phyloP scores from a whole-genome alignment of 1,140 invertebrate species.

The Trigoniulus corallinus region DNA sequence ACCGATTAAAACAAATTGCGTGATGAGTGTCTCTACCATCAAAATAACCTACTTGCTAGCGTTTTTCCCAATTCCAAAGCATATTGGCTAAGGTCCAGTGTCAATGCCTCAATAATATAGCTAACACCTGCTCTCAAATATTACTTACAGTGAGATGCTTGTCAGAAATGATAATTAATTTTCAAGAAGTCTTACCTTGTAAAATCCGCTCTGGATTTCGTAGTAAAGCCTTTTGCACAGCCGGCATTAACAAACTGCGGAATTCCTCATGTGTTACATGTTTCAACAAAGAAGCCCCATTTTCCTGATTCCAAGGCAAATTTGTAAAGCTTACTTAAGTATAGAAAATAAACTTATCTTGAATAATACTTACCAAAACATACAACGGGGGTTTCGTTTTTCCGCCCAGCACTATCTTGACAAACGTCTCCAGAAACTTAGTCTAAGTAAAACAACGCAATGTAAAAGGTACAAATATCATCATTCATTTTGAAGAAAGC shows the following conservation, averaged over 20 bases:
- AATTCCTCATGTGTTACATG: conserved; percentile 54
- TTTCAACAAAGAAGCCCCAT: conserved; percentile 42
- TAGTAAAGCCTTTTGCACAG: conserved; percentile 81
- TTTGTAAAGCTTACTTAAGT: too few relatives aligned
- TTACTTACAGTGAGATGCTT: conserved; percentile 6
- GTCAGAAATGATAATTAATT: neutral
- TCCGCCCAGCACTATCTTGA: conserved; percentile 61
- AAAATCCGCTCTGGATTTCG: conserved; percentile 83
- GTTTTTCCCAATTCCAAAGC: conserved; percentile 64
- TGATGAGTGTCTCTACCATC: too few relatives aligned
- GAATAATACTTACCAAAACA: too few relatives aligned
- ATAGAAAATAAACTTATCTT: too few relatives aligned
- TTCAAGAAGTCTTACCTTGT: conserved; percentile 26
- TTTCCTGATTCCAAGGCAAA: too few relatives aligned
- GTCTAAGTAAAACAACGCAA: too few relatives aligned
- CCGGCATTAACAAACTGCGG: conserved; percentile 52
- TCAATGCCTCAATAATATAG: conserved; percentile 47
- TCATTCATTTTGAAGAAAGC: too few relatives aligned
- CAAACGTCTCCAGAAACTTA: conserved; percentile 51
- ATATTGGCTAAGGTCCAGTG: conserved; percentile 61
- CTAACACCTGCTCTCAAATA: conserved; percentile 39
- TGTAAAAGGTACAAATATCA: too few relatives aligned
- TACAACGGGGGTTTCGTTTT: conserved; percentile 54
- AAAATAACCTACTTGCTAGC: conserved; percentile 48
- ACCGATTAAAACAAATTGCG: neutral